Evolutionary conservation across 2,797 vertebrate genomes (phyloP).

Genomic region (Aratinga solstitialis): DNA sequence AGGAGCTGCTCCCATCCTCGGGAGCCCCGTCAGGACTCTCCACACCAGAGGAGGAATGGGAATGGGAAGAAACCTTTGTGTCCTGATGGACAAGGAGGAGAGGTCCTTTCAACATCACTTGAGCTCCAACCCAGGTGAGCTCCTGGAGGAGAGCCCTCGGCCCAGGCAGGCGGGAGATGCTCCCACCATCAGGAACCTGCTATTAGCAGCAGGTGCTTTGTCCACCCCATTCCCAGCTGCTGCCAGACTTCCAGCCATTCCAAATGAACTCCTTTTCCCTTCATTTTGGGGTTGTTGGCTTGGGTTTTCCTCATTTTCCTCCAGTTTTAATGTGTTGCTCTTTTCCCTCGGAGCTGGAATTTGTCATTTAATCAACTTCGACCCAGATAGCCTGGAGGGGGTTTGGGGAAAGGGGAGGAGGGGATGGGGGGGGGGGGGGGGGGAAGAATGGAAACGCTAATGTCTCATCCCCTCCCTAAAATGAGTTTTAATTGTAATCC

Average conservation of each 20-base stretch:
- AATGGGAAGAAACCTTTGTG: neutral
- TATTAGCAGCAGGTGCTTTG: slow-evolving; percentile 14
- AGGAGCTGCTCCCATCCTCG: rapidly evolving
- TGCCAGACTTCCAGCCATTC: neutral
- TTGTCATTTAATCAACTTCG: slow-evolving; percentile 59
- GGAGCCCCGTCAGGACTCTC: neutral
- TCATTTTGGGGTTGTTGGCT: neutral
- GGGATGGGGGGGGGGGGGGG: neutral
- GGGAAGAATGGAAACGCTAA: slow-evolving; percentile 44
- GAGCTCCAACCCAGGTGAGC: neutral
- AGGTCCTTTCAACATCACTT: neutral
- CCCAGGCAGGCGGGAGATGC: neutral
- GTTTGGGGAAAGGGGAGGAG: slow-evolving; percentile 5
- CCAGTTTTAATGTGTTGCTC: slow-evolving; percentile 38
- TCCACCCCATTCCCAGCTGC: slow-evolving; percentile 26
- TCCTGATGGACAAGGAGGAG: neutral
- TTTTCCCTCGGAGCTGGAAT: slow-evolving; percentile 42
- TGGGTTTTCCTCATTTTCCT: neutral
- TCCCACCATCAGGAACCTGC: neutral
- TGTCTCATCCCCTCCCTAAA: slow-evolving; percentile 67
- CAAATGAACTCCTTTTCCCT: slow-evolving; percentile 45
- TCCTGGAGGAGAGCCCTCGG: neutral
- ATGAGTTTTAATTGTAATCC: slow-evolving; percentile 79
- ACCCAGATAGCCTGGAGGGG: slow-evolving; percentile 56
- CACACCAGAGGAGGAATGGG: rapidly evolving